Percentiles rank a stretch among this genome's conserved stretches.
phyloP scores from a whole-genome alignment of 2,113 vertebrate genomes.

The Cairina moschata region DNA sequence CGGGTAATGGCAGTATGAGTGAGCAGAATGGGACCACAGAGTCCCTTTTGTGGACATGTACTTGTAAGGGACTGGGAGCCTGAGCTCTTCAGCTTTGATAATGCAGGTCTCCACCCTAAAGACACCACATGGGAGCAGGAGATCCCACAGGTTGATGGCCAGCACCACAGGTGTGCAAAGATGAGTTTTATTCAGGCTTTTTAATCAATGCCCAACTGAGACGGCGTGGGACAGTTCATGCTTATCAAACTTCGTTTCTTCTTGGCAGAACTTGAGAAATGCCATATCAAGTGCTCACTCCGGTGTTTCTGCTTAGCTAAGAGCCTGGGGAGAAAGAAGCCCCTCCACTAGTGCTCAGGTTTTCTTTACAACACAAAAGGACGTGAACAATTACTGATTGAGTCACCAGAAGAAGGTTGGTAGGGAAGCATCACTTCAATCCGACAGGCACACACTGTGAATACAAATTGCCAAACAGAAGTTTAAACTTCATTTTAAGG shows the following conservation, averaged over 20 bases:
- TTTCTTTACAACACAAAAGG: neutral
- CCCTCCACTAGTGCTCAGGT: neutral
- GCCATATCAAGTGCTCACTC: neutral
- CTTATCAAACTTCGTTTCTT: neutral
- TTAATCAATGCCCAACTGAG: neutral
- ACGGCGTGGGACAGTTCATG: neutral
- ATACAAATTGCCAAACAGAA: neutral
- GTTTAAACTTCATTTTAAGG: neutral
- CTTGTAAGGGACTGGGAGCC: neutral
- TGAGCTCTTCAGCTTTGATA: neutral
- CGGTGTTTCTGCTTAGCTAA: neutral
- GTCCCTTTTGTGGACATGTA: neutral
- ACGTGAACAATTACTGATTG: neutral
- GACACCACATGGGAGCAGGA: neutral
- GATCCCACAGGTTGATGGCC: neutral
- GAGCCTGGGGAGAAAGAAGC: neutral
- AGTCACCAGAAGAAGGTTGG: neutral
- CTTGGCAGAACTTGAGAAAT: neutral
- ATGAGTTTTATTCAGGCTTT: neutral
- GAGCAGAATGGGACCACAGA: no score
- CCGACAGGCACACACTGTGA: fast-evolving
- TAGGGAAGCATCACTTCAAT: neutral
- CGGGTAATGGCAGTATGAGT: no score
- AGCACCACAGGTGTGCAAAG: neutral
- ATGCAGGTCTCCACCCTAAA: neutral